Evolutionary conservation across 2,797 vertebrate genomes (phyloP).

Genomic region (Chromis chromis): DNA sequence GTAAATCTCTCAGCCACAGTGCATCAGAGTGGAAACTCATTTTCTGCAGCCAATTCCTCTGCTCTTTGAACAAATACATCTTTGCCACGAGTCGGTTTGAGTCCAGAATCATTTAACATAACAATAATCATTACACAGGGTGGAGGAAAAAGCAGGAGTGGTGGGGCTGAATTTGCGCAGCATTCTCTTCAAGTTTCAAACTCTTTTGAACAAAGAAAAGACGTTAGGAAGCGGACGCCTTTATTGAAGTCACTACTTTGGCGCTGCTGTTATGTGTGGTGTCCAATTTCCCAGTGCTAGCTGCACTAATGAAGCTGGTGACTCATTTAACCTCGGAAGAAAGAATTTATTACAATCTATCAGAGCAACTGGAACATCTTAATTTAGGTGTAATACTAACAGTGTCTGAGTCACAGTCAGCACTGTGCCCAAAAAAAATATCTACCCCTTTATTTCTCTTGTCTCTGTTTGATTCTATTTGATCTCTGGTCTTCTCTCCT

Average conservation of each 20-base stretch:
- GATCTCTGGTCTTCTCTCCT: slow-evolving; percentile 31
- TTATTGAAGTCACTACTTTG: slow-evolving; percentile 43
- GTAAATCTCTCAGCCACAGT: slow-evolving; percentile 11
- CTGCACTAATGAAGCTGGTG: slow-evolving; percentile 63
- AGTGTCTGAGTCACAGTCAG: slow-evolving; percentile 52
- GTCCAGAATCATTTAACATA: slow-evolving; percentile 8
- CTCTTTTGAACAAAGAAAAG: slow-evolving; percentile 32
- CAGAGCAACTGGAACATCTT: slow-evolving; percentile 52
- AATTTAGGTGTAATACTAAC: slow-evolving; percentile 48
- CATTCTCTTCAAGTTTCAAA: slow-evolving; percentile 29
- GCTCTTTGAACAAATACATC: slow-evolving; percentile 23
- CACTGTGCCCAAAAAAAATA: slow-evolving; percentile 29
- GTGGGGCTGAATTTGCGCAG: slow-evolving; percentile 15
- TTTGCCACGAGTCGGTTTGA: slow-evolving; percentile 17
- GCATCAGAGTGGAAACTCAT: slow-evolving; percentile 36
- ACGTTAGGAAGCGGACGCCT: slow-evolving; percentile 36
- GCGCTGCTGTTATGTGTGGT: slow-evolving; percentile 24
- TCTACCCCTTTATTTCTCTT: slow-evolving; percentile 10
- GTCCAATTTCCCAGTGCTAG: slow-evolving; percentile 49
- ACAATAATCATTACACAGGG: slow-evolving; percentile 4
- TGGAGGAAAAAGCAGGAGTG: slow-evolving; percentile 2
- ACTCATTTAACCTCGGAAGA: slow-evolving; percentile 69
- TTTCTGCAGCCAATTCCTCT: slow-evolving; percentile 20
- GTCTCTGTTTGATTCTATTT: slow-evolving; percentile 25
- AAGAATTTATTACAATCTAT: slow-evolving; percentile 58